phyloP scores from a whole-genome alignment of 2,113 vertebrate species.

The Nesospiza acunhae region DNA sequence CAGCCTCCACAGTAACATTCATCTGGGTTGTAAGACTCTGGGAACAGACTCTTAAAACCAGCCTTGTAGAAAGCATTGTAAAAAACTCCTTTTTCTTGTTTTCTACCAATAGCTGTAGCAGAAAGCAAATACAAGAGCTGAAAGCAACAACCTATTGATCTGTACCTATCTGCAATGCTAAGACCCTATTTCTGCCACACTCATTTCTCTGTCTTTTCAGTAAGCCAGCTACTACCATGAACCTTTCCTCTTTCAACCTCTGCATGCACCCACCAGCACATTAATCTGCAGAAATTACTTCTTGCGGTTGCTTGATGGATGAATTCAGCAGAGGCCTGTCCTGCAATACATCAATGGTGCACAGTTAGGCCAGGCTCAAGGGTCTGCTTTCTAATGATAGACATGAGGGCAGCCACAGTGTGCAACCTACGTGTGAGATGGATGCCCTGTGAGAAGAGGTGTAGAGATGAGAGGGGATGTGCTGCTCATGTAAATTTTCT shows the following conservation, averaged over 20 bases:
- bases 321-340: not conserved
- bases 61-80: not conserved
- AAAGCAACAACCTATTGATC: not conserved
- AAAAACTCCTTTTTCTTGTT: not conserved
- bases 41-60: not conserved
- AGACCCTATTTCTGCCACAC: not conserved
- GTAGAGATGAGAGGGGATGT: not conserved
- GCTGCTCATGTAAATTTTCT: not conserved
- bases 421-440: not conserved
- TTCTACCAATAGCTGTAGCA: not conserved
- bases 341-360: not conserved
- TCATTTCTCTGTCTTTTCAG: not conserved
- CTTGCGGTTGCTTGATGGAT: not conserved
- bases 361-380: not conserved
- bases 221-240: not conserved
- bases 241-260: not conserved
- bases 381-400: not conserved
- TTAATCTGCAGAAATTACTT: constrained; percentile 19
- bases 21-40: not conserved
- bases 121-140: not conserved
- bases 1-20: not conserved
- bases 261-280: not conserved
- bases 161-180: not conserved
- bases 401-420: not conserved
- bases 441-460: not conserved